Percentiles rank a stretch among this genome's conserved stretches.
Conservation (phyloP, 2,113 vertebrate genomes). For the Sorex araneus region DNA sequence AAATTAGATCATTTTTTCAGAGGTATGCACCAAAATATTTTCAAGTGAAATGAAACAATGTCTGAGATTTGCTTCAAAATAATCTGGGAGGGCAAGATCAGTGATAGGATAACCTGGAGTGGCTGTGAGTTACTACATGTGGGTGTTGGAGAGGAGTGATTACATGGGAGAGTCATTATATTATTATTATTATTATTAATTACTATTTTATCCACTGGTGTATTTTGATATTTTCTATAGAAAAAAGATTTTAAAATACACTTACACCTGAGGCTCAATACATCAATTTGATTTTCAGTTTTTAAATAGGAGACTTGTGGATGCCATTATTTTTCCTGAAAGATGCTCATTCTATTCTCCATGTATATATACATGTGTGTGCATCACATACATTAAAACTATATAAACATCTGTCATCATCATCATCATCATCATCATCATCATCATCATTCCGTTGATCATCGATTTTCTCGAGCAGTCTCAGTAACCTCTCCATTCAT, state of each 20-base stretch:
- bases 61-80: slow-evolving; percentile 13
- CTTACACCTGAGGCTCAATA: not conserved
- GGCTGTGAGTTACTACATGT: not conserved
- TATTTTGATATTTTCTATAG: slow-evolving; percentile 29
- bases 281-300: not conserved
- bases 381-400: not conserved
- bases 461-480: too few relatives aligned
- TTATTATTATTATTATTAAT: too few relatives aligned
- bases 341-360: not conserved
- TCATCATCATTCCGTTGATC: too few relatives aligned
- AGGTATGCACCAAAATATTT: slow-evolving; percentile 2
- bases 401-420: not conserved
- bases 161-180: not conserved
- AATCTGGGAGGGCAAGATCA: not conserved
- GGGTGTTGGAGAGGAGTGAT: not conserved
- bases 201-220: not conserved
- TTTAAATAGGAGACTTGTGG: not conserved
- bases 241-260: not conserved
- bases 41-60: not conserved
- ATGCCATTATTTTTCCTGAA: slow-evolving; percentile 34
- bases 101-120: not conserved
- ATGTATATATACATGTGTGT: not conserved
- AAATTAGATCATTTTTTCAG: slow-evolving; percentile 5
- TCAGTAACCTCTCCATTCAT: too few relatives aligned
- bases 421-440: too few relatives aligned